phyloP scores from a whole-genome alignment of 2,888 invertebrate genomes.

The Argyresthia goedartella region DNA sequence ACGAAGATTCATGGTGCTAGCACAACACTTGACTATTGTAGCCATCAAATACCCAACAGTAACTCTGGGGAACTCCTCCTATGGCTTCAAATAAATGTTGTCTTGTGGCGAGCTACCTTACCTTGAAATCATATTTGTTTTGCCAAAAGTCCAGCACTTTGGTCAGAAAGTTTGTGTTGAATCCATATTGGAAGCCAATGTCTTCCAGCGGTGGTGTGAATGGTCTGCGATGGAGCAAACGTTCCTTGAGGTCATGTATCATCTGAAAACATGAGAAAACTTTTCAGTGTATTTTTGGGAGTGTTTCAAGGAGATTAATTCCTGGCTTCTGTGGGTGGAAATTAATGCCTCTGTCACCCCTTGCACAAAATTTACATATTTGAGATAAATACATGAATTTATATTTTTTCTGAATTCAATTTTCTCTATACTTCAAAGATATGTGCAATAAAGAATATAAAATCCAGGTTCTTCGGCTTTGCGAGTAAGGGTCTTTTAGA shows the following conservation, averaged over 20 bases:
- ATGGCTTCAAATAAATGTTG: too few species aligned
- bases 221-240: slow-evolving; percentile 59
- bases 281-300: not conserved
- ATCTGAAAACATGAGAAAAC: slow-evolving; percentile 29
- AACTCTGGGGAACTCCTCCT: slow-evolving; percentile 9
- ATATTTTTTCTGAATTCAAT: too few species aligned
- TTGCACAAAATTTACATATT: too few species aligned
- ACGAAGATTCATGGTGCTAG: slow-evolving; percentile 89
- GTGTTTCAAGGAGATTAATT: not conserved
- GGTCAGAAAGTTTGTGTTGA: slow-evolving; percentile 60
- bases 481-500: too few species aligned
- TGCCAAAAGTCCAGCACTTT: slow-evolving; percentile 70
- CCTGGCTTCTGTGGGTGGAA: too few species aligned
- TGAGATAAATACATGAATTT: too few species aligned
- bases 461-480: too few species aligned
- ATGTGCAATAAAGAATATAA: too few species aligned
- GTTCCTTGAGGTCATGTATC: slow-evolving; percentile 62
- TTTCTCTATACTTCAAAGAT: too few species aligned
- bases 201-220: slow-evolving; percentile 45
- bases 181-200: slow-evolving; percentile 71
- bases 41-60: slow-evolving; percentile 24
- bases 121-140: slow-evolving; percentile 75
- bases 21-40: slow-evolving; percentile 62
- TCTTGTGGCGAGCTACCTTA: too few species aligned
- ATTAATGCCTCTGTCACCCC: too few species aligned